Conservation (phyloP, 2,888 invertebrate genomes). For the Pyrgus malvae region DNA sequence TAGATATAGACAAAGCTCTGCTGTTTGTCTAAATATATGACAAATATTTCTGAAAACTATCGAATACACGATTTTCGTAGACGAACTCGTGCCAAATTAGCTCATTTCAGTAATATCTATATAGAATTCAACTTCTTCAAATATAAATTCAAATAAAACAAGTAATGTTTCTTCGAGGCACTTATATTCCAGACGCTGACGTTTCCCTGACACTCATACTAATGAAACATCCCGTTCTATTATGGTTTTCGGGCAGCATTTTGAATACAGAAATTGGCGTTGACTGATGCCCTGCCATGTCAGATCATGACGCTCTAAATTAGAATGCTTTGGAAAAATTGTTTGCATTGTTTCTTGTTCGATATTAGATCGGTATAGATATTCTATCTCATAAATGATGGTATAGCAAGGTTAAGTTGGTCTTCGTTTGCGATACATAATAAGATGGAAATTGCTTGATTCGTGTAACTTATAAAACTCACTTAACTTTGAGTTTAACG, state of each 20-base stretch:
- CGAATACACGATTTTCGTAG: no score
- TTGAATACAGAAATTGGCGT: conserved; percentile 40
- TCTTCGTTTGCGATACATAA: no score
- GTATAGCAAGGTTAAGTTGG: no score
- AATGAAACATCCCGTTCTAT: conserved; percentile 36
- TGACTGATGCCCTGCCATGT: conserved; percentile 40
- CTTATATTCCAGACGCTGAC: conserved; percentile 26
- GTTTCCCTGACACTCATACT: conserved; percentile 32
- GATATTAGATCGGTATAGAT: neutral
- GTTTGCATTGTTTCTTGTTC: neutral
- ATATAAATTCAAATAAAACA: conserved; percentile 1
- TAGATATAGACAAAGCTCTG: no score
- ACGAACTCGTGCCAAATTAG: neutral
- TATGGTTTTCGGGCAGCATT: conserved; percentile 28
- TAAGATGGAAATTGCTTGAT: no score
- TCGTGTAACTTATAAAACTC: no score
- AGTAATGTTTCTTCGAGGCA: neutral
- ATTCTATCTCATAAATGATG: no score
- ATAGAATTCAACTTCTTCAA: neutral
- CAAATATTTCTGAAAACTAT: no score
- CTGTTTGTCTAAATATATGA: no score
- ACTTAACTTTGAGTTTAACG: no score
- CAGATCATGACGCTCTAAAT: conserved; percentile 31
- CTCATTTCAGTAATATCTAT: neutral
- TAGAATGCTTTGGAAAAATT: conserved; percentile 1